Evolutionary conservation across 2,888 invertebrate genomes (phyloP), one percentile per base, ranked within the genome.

Genomic region (Junonia oenone): DNA sequence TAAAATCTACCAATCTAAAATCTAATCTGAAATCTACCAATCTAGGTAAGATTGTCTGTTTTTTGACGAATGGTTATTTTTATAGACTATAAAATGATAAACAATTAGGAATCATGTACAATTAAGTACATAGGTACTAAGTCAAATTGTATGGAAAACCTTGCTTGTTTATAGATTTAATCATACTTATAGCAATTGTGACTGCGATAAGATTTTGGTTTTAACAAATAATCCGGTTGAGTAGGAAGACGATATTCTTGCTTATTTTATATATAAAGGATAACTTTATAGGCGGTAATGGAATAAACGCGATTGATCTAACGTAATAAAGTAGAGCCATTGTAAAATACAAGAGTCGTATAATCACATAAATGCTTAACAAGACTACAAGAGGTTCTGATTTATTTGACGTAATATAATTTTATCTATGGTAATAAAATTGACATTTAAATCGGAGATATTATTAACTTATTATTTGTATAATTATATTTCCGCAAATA

Each of bases 201-300:
- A 45, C 38, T 13, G n/a, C 22, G 53, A 57, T 57, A 49, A 53
- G 56, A 57, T 57, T 22, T 49, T n/a, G 13, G 33, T 45, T 19
- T 49, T 13, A 57, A 27, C 14, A 35, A 52, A 52, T 56, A 19
- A 49, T 26, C 40, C 22, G 0, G 29, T 37, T 40, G 14, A 55
- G 51, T n/a, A n/a, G n/a, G n/a, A n/a, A n/a, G n/a, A n/a, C n/a
- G n/a, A n/a, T n/a, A n/a, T n/a, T n/a, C n/a, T n/a, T n/a, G n/a
- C n/a, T n/a, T n/a, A n/a, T n/a, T n/a, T n/a, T 54, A 38, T 31
- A 11, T 40, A 11, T 17, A 19, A 13, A 35, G 13, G 35, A 35
- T 14, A 13, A 6, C n/a, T 35, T 3, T 35, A 35, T 35, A 13
- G 6, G 13, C 14, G 33, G 6, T 6, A 35, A 35, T 35, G 13